phyloP scores from a whole-genome alignment of 2,888 invertebrate species.

The Mythimna vitellina region DNA sequence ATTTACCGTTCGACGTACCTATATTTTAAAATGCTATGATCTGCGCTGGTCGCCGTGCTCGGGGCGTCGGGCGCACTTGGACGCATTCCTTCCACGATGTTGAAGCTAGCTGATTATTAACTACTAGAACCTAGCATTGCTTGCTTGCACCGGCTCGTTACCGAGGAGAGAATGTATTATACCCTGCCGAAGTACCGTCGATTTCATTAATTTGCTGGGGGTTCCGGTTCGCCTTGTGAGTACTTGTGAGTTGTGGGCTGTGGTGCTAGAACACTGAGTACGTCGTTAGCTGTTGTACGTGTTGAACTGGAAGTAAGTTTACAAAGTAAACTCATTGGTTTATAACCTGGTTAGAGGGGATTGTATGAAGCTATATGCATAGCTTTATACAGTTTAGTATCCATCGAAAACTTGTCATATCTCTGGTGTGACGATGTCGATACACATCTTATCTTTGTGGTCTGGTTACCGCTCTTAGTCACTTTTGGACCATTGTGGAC shows the following conservation, averaged over 20 bases:
- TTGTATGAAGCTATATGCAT: neutral
- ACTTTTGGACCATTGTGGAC: no score
- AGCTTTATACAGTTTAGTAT: neutral
- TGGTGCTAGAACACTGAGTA: neutral
- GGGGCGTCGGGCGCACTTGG: conserved; percentile 38
- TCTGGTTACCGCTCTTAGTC: no score
- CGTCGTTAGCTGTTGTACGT: conserved; percentile 21
- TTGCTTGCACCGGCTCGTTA: conserved; percentile 44
- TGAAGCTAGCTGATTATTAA: conserved; percentile 70
- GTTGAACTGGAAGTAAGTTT: neutral
- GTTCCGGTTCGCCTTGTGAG: conserved; percentile 48
- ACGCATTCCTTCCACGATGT: conserved; percentile 70
- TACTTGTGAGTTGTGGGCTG: conserved; percentile 15
- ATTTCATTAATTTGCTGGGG: conserved; percentile 50
- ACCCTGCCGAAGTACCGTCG: conserved; percentile 30
- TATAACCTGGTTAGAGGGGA: neutral
- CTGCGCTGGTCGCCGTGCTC: conserved; percentile 61
- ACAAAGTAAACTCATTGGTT: neutral
- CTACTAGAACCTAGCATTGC: conserved; percentile 55
- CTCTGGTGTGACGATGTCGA: no score
- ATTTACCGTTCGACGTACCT: conserved; percentile 60
- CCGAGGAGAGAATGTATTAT: conserved; percentile 38
- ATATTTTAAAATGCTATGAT: conserved; percentile 57
- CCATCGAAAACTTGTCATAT: neutral
- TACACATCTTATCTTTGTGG: no score